These are phyloP conservation scores for Scelioninae gen. 1 DNA, from an alignment of 2,888 invertebrate genomes.

Conservation along the genomic window DNA sequence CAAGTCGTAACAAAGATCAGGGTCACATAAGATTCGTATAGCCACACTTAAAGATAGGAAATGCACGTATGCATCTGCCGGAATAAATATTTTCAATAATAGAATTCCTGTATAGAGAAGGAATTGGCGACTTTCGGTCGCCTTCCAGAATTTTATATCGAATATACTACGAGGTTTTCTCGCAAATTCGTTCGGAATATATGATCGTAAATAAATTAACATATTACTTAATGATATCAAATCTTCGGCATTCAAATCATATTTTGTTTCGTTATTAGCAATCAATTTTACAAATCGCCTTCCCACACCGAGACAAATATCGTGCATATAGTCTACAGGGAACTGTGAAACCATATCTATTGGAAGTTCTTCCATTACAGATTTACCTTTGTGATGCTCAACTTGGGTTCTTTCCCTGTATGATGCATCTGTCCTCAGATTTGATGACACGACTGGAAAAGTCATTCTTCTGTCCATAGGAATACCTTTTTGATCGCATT, in stretches of 20 bases:
- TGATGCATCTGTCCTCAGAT: neutral
- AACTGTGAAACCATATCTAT: slow-evolving; percentile 14
- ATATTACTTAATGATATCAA: slow-evolving; percentile 3
- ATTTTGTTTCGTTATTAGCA: neutral
- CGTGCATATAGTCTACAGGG: slow-evolving; percentile 11
- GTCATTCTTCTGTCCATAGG: slow-evolving; percentile 5
- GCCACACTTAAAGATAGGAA: too few relatives aligned
- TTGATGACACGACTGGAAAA: slow-evolving; percentile 4
- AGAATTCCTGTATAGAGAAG: too few relatives aligned
- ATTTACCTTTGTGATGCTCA: slow-evolving; percentile 15
- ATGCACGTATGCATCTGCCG: too few relatives aligned
- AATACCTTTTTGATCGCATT: slow-evolving; percentile 8
- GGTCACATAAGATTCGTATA: too few relatives aligned
- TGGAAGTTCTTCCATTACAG: slow-evolving; percentile 6
- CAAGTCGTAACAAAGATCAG: too few relatives aligned
- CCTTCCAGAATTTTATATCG: too few relatives aligned
- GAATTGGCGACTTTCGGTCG: too few relatives aligned
- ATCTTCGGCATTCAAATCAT: neutral
- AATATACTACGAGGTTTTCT: too few relatives aligned
- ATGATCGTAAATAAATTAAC: neutral
- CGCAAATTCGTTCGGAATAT: slow-evolving; percentile 7
- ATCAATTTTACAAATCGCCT: neutral
- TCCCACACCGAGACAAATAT: slow-evolving; percentile 10
- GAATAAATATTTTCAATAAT: too few relatives aligned
- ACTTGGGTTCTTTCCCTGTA: slow-evolving; percentile 1